A percentile compares a stretch with the other conserved stretches of the same genome.
phyloP scores from a whole-genome alignment of 2,888 invertebrate genomes.

The Drosophila neutralis region DNA sequence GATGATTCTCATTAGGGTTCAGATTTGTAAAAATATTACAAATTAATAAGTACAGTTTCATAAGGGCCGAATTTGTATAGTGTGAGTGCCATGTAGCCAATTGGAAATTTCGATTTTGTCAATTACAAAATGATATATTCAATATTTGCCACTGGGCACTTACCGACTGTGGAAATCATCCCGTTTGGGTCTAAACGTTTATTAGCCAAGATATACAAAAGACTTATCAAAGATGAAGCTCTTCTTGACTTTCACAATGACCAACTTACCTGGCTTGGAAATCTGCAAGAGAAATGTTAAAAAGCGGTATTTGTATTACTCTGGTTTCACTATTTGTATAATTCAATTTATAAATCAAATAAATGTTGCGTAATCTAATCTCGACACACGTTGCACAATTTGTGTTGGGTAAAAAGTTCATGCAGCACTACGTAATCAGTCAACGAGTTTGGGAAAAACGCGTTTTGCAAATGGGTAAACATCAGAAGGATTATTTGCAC shows the following conservation, averaged over 20 bases:
- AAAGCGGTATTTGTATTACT: background rate
- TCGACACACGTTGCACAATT: conserved; percentile 59
- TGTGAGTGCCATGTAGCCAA: conserved; percentile 77
- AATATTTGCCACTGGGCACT: conserved; percentile 76
- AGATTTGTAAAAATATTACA: background rate
- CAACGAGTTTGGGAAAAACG: background rate
- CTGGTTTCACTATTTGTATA: background rate
- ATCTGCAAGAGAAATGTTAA: conserved; percentile 43
- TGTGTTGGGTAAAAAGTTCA: conserved; percentile 51
- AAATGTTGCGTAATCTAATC: conserved; percentile 9
- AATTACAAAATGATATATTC: conserved; percentile 63
- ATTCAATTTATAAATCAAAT: conserved; percentile 4
- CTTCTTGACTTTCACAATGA: too few relatives aligned
- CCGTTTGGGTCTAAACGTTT: conserved; percentile 45
- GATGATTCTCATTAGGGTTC: background rate
- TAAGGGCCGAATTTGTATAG: conserved; percentile 17
- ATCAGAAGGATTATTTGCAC: conserved; percentile 16
- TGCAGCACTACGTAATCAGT: conserved; percentile 41
- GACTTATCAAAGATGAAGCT: conserved; percentile 19
- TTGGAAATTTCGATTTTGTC: conserved; percentile 61
- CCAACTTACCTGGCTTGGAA: conserved; percentile 62
- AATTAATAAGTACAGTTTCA: background rate
- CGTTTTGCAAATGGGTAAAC: background rate
- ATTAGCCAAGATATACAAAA: background rate
- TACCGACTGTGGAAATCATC: conserved; percentile 76